Base-by-base conservation (phyloP, 2,113 vertebrate genomes). In the Tragelaphus imberbis region DNA sequence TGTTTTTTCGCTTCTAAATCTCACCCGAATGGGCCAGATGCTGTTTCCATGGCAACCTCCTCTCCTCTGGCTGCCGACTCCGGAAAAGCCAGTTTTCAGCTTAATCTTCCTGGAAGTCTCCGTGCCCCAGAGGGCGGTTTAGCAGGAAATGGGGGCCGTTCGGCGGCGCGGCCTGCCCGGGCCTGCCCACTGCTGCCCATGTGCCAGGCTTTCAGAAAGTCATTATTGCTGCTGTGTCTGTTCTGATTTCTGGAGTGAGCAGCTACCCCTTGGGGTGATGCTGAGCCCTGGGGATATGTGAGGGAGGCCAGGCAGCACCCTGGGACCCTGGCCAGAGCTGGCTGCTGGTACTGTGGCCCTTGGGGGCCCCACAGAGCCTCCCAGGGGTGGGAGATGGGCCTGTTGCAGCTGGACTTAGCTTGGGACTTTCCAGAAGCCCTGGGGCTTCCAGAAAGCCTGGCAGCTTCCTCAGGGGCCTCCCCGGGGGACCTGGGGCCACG, bases 11-110 rank as follows among this genome's bases (percentile, higher is more conserved):
- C 85, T 94, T 79, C 75, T 40, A 58, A 98, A 98, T 97, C 97
- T 94, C 98, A 0, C 85, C 97, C 17, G 96, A 98, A 65, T 84
- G 36, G 94, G 92, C 98, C 98, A 98, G 99, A 98, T 98, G 98
- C 77, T 3, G 98, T 99, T 98, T 97, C 98, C 98, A 98, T 97
- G 55, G 98, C 97, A 98, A 99, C 99, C 47, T 1, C 6, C 97
- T 86, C 97, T 97, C 95, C 77, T 89, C 51, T 5, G 33, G 94
- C 93, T 88, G 90, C 97, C 0, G 93, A 95, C 90, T 97, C 98
- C 90, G 94, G 90, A 79, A 97, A 97, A 98, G 97, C 40, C 13
- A 91, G 88, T 97, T 98, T 98, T 94, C 90, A 25, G 97, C 95
- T 96, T 97, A 97, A 98, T 98, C 95, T 98, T 98, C 95, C 96